A percentile compares a stretch with the other conserved stretches of the same genome.
Conservation (phyloP, 2,888 invertebrate species). For the Scaptomyza tumidula region DNA sequence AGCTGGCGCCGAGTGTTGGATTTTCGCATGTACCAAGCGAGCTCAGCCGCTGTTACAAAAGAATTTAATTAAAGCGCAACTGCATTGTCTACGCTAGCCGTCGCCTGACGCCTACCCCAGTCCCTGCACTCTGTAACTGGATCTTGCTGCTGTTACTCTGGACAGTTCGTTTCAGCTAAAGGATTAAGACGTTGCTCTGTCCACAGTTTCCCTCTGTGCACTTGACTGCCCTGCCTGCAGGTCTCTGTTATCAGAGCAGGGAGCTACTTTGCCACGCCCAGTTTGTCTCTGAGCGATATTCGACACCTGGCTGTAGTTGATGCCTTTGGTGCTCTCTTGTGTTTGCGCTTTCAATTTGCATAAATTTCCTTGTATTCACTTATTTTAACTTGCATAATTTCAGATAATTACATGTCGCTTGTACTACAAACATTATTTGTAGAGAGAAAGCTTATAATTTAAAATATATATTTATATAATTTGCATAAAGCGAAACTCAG, state of each 20-base stretch:
- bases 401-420: constrained; percentile 53
- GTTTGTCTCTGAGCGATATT: background rate
- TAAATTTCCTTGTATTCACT: constrained; percentile 1
- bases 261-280: background rate
- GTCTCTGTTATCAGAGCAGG: constrained; percentile 32
- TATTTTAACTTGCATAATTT: constrained; percentile 27
- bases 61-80: constrained; percentile 71
- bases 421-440: constrained; percentile 64
- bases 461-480: constrained; percentile 60
- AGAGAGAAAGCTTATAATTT: constrained; percentile 54
- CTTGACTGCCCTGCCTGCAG: constrained; percentile 33
- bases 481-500: constrained; percentile 66
- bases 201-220: constrained; percentile 4
- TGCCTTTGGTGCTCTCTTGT: constrained; percentile 8
- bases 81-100: constrained; percentile 55
- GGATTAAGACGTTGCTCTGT: constrained; percentile 63
- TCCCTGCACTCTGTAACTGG: background rate
- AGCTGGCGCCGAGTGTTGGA: constrained; percentile 56
- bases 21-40: constrained; percentile 63
- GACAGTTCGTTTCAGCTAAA: constrained; percentile 50
- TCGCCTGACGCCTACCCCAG: background rate
- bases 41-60: constrained; percentile 63
- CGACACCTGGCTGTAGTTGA: constrained; percentile 36
- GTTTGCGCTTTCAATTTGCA: constrained; percentile 14
- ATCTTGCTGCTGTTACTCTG: background rate